Base-by-base conservation (phyloP, 2,113 vertebrate genomes). In the Saccopteryx leptura region DNA sequence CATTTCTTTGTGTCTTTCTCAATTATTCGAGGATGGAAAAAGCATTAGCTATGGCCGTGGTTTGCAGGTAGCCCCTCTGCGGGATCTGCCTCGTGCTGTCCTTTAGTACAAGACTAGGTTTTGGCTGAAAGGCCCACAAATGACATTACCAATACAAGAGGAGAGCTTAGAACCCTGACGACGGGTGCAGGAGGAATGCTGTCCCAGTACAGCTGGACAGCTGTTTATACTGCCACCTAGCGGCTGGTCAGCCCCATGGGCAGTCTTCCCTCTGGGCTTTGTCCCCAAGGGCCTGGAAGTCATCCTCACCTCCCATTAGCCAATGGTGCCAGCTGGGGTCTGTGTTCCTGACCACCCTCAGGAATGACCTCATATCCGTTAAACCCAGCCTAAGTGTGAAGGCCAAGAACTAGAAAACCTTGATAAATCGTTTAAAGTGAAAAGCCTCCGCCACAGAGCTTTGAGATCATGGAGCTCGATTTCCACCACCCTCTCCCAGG, bases 191-290 rank as follows among this genome's bases (percentile, higher is more conserved):
- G 26, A 48, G 21, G 17, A 14, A 15, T 46, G 11, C 39, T 1
- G 61, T 17, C 4, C 6, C 0, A 4, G 2, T 0, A 0, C 50
- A 31, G 66, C 48, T 1, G 19, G 54, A 9, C 0, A 33, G 2
- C 7, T 24, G 48, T 9, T 19, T 18, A 1, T 82, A 61, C 95
- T 93, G 96, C 97, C 95, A 61, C 17, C 87, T 93, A 28, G 91
- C 24, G 96, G 7, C 71, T 0, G 9, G 18, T 1, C 1, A 0
- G 58, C 46, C 18, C 3, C 17, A 28, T 4, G 3, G 1, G 39
- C 0, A 23, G 58, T 2, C 12, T 75, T 21, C 2, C 15, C 39
- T 54, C 18, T 12, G 8, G 0, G 28, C 48, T 24, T 24, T 18
- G 46, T 7, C 39, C 18, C 9, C 23, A 7, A 39, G 52, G 33